Evolutionary conservation across 2,113 vertebrate genomes (phyloP), one percentile per base, ranked within the genome.

Genomic region (Nicator chloris): DNA sequence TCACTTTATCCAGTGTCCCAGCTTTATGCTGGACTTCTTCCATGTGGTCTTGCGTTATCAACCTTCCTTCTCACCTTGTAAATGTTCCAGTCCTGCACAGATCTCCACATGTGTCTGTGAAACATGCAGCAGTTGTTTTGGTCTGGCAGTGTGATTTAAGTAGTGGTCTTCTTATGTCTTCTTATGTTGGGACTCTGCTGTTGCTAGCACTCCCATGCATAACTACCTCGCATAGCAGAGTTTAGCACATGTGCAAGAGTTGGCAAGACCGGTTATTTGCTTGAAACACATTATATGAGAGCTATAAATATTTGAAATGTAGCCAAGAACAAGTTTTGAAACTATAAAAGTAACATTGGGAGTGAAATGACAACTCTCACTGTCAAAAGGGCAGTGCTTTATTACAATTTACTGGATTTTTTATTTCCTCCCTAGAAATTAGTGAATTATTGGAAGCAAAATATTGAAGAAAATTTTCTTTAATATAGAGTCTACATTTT

Each of bases 251-350:
- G 61, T 81, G 73, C 69, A 79, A 76, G 76, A 75, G 60, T 82
- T 96, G 90, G 72, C 71, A 90, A 77, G 91, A 35, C 33, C 2
- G 5, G 35, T 28, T 92, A 42, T 89, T 91, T 92, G n/a, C 84
- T 84, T 42, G 73, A 82, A 30, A 94, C 37, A 66, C 60, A 49
- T 78, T 92, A 66, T 89, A 78, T 39, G 78, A 93, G 69, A 76
- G 30, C 77, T 86, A 86, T 94, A 94, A 96, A 90, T 95, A 88
- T 69, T 92, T 96, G 92, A 82, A 82, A 84, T 75, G 56, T 68
- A 63, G 76, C 86, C 95, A 96, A 94, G 85, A 88, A 75, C 76
- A 95, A 93, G 51, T 94, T 94, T 96, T 86, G 56, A 88, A 95
- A 78, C 61, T 68, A 68, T 83, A 94, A 92, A 92, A 90, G 56